phyloP scores from a whole-genome alignment of 1,140 invertebrate genomes.

The Acyrthosiphon pisum region DNA sequence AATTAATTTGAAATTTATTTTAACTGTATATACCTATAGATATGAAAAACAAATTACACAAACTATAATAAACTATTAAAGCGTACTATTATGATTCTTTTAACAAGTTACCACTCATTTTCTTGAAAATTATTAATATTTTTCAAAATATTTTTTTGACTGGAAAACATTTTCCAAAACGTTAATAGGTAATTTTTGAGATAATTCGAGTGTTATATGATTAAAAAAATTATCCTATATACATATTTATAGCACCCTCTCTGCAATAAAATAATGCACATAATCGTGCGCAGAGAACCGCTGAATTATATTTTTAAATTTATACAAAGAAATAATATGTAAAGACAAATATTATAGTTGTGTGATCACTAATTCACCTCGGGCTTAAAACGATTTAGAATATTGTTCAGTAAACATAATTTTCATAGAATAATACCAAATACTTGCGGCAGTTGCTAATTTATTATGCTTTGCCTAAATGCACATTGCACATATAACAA shows the following conservation, averaged over 20 bases:
- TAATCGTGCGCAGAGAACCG: background rate
- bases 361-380: background rate
- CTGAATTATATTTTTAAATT: background rate
- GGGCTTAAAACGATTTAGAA: background rate
- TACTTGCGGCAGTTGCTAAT: background rate
- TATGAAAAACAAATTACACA: background rate
- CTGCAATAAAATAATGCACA: background rate
- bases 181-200: background rate
- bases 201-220: background rate
- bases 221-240: background rate
- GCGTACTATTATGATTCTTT: background rate
- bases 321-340: background rate
- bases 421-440: background rate
- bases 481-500: background rate
- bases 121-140: background rate
- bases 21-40: background rate
- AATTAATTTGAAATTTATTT: background rate
- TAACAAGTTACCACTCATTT: background rate
- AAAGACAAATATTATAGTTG: constrained; percentile 8
- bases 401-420: background rate
- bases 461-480: background rate
- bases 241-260: too few relatives aligned
- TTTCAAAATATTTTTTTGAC: background rate
- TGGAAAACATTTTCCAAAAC: background rate
- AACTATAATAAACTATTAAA: background rate